Evolutionary conservation across 2,113 vertebrate genomes (phyloP).

Genomic region (Phyllostomus discolor): DNA sequence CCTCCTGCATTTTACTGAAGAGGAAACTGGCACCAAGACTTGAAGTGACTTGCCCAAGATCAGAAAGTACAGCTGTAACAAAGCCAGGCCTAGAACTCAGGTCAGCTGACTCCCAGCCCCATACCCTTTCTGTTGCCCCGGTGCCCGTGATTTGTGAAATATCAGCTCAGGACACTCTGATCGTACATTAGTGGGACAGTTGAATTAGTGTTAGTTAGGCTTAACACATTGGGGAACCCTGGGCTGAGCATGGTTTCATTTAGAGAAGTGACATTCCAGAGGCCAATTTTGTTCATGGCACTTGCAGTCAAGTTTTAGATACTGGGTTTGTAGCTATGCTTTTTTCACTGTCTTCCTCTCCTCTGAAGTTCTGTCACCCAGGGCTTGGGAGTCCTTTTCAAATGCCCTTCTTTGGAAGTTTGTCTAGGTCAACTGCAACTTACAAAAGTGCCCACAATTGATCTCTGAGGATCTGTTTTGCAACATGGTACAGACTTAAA

Average conservation of each 20-base stretch:
- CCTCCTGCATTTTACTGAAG: slow-evolving; percentile 1
- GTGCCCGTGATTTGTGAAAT: slow-evolving; percentile 34
- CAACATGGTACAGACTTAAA: slow-evolving; percentile 58
- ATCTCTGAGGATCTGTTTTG: slow-evolving; percentile 64
- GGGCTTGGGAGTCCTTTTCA: slow-evolving; percentile 37
- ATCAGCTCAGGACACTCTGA: background rate
- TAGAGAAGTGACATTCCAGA: background rate
- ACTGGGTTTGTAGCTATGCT: background rate
- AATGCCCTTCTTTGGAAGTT: slow-evolving; percentile 64
- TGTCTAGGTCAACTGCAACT: slow-evolving; percentile 53
- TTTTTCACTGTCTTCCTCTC: background rate
- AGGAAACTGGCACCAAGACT: slow-evolving; percentile 51
- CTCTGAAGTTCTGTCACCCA: background rate
- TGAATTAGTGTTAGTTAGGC: background rate
- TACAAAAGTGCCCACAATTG: slow-evolving; percentile 49
- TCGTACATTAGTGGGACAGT: background rate
- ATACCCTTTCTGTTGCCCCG: slow-evolving; percentile 41
- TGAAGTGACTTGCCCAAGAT: slow-evolving; percentile 49
- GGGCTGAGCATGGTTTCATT: background rate
- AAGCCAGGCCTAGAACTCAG: slow-evolving; percentile 55
- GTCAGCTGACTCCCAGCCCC: slow-evolving; percentile 31
- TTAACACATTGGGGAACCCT: background rate
- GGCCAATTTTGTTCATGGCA: background rate
- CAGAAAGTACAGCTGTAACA: slow-evolving; percentile 61
- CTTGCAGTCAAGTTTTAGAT: background rate